Percentiles rank a stretch among this genome's conserved stretches.
phyloP scores from a whole-genome alignment of 2,113 vertebrate genomes.

The Cyanoderma ruficeps region DNA sequence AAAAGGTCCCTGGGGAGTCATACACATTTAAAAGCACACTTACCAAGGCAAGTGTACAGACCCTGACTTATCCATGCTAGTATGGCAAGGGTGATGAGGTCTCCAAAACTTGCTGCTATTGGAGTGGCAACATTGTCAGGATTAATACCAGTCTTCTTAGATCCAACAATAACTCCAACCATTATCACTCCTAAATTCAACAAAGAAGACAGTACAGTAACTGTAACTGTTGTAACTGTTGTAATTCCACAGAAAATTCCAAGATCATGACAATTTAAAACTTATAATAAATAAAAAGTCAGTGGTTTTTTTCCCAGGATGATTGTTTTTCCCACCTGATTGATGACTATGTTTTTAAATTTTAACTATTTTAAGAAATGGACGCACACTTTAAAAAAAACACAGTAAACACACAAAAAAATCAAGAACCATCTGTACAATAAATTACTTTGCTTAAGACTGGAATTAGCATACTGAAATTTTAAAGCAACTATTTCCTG shows the following conservation, averaged over 20 bases:
- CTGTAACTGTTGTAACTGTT: background rate
- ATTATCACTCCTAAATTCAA: slow-evolving; percentile 88
- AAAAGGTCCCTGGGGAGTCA: background rate
- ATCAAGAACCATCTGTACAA: background rate
- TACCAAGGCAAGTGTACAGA: slow-evolving; percentile 93
- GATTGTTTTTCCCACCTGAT: background rate
- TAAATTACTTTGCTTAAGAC: background rate
- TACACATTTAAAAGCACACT: slow-evolving; percentile 30
- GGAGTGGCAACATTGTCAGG: slow-evolving; percentile 97
- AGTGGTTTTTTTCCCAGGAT: background rate
- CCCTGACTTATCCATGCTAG: slow-evolving; percentile 97
- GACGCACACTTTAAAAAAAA: background rate
- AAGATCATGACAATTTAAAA: background rate
- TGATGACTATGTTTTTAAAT: background rate
- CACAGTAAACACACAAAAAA: background rate
- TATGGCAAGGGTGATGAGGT: slow-evolving; percentile 95
- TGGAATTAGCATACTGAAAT: background rate
- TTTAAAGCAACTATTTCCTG: background rate
- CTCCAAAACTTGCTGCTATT: slow-evolving; percentile 96
- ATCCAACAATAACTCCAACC: slow-evolving; percentile 97
- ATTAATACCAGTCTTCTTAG: slow-evolving; percentile 97
- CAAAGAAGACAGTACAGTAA: background rate
- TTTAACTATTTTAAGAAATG: background rate
- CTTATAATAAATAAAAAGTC: background rate
- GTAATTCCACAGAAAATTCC: background rate